phyloP scores from a whole-genome alignment of 2,797 vertebrate species.

The Erithacus rubecula region DNA sequence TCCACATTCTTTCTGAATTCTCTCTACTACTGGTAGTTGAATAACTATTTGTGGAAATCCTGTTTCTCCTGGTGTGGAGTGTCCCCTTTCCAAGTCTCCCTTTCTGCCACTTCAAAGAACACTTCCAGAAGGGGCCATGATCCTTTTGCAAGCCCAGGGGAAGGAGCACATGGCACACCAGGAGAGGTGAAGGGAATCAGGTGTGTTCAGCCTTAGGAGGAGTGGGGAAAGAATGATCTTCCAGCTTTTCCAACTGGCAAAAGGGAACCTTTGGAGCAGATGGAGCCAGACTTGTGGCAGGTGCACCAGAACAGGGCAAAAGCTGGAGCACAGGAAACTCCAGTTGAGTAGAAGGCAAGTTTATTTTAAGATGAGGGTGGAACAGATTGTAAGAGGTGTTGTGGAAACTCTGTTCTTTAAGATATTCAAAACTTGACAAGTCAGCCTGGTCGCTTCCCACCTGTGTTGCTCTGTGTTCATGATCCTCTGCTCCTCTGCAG shows the following conservation, averaged over 20 bases:
- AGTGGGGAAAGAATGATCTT: neutral
- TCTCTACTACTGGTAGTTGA: neutral
- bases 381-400: neutral
- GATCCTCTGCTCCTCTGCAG: neutral
- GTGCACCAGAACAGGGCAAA: neutral
- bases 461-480: accelerated
- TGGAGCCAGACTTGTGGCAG: neutral
- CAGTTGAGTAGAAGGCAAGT: neutral
- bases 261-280: neutral
- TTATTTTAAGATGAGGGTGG: neutral
- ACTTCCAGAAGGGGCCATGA: neutral
- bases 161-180: neutral
- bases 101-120: neutral
- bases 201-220: neutral
- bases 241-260: accelerated
- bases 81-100: neutral
- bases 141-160: neutral
- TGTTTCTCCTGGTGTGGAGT: neutral
- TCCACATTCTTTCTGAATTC: neutral
- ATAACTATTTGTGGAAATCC: neutral
- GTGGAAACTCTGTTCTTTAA: neutral
- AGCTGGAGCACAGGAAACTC: neutral
- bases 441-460: neutral
- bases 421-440: neutral
- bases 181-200: neutral